These are phyloP conservation scores for Arenaria interpres DNA, from an alignment of 2,113 vertebrate genomes.

Conservation along the genomic window DNA sequence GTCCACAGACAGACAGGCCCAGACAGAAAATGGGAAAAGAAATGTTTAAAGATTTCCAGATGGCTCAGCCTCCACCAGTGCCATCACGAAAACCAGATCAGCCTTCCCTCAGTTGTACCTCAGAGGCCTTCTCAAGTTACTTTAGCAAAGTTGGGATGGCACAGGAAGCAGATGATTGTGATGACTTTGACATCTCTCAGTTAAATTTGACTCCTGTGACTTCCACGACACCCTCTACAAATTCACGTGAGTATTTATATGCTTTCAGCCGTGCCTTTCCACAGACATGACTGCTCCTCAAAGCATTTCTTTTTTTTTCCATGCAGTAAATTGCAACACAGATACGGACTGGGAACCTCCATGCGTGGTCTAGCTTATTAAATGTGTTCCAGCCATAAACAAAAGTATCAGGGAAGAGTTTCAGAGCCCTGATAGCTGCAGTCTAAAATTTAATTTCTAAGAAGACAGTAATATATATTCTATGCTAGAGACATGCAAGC, in stretches of 20 bases:
- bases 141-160: conserved; percentile 96
- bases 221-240: conserved; percentile 96
- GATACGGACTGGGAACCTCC: background rate
- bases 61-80: conserved; percentile 92
- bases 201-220: conserved; percentile 98
- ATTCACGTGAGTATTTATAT: conserved; percentile 88
- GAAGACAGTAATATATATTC: background rate
- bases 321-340: background rate
- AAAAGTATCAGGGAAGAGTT: background rate
- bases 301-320: background rate
- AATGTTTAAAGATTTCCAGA: conserved; percentile 98
- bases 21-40: conserved; percentile 92
- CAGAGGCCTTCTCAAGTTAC: conserved; percentile 96
- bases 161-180: conserved; percentile 97
- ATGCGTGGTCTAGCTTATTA: background rate
- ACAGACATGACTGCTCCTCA: background rate
- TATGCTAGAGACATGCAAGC: background rate
- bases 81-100: conserved; percentile 89
- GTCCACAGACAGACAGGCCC: conserved; percentile 88
- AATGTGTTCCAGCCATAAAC: background rate
- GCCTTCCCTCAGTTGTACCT: conserved; percentile 89
- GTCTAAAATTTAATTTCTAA: conserved; percentile 7
- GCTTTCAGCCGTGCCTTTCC: background rate
- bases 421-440: background rate
- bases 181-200: conserved; percentile 98